Base-by-base conservation (phyloP, 2,113 vertebrate genomes). In the Pithys albifrons region DNA sequence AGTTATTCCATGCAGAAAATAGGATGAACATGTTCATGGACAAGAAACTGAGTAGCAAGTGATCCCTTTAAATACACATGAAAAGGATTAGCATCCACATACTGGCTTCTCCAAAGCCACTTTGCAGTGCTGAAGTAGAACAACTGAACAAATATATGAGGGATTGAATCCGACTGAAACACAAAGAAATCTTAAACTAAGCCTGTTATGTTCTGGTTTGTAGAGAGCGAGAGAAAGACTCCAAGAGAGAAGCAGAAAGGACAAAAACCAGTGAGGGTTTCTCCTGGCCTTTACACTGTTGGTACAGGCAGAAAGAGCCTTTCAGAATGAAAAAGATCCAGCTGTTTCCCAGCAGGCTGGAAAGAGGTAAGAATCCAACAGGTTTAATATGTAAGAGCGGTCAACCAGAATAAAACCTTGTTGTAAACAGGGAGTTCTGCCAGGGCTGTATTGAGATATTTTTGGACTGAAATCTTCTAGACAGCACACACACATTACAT, bases 331-430 rank as follows among this genome's bases (percentile, higher is more conserved):
- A 90, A 91, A 85, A 12, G 27, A 82, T 27, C 62, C 90, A 95
- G 88, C 88, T 94, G 92, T 39, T 94, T 91, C 89, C 65, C 81
- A 94, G 87, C 81, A 91, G 85, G 84, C 41, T 45, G 39, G 65
- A 72, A 48, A 88, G 58, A 85, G n/a, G 57, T 57, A 79, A 82
- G 45, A 24, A 57, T 79, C 62, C 74, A 95, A 75, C 48, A 85
- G 35, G 52, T 61, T 95, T 89, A 78, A 82, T 85, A 45, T 22
- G 9, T 28, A 48, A 85, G 74, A 79, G 61, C 0, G 0, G 37
- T 72, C 89, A 81, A 72, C 31, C 65, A 93, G 88, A 91, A 94
- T 72, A 78, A 95, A 91, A 27, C 66, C 39, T 72, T 82, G 35
- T 15, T 78, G 39, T 66, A 91, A 88, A 93, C 33, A 85, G 19